phyloP scores from a whole-genome alignment of 2,113 vertebrate species.

The Callaeas wilsoni region DNA sequence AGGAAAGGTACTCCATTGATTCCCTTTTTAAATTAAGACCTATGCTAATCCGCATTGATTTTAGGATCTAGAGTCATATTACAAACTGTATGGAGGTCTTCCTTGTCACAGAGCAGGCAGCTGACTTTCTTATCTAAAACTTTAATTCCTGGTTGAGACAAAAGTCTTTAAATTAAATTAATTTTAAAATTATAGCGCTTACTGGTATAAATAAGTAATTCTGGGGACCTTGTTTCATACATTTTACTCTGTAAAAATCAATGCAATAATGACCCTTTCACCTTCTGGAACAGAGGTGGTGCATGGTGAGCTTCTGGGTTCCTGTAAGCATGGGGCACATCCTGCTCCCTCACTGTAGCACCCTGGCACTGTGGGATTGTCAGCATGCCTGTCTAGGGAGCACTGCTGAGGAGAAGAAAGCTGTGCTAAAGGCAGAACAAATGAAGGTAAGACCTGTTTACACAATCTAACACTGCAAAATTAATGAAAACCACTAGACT shows the following conservation, averaged over 20 bases:
- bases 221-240: not conserved
- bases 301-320: not conserved
- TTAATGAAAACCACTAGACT: not conserved
- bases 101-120: not conserved
- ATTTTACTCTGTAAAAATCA: not conserved
- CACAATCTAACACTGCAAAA: not conserved
- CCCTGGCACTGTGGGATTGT: rapidly evolving
- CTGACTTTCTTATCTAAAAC: not conserved
- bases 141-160: not conserved
- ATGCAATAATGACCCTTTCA: not conserved
- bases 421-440: not conserved
- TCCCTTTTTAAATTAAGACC: not conserved
- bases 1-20: not conserved
- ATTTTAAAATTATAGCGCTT: not conserved
- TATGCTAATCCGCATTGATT: not conserved
- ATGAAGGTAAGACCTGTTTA: not conserved
- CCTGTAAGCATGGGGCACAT: not conserved
- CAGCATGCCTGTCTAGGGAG: not conserved
- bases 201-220: not conserved
- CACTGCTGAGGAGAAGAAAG: not conserved
- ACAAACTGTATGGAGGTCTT: not conserved
- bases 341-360: not conserved
- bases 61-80: not conserved
- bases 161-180: not conserved
- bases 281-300: not conserved